These are phyloP conservation scores for Stratiomys singularior DNA, from an alignment of 2,888 invertebrate species.

Conservation along the genomic window DNA sequence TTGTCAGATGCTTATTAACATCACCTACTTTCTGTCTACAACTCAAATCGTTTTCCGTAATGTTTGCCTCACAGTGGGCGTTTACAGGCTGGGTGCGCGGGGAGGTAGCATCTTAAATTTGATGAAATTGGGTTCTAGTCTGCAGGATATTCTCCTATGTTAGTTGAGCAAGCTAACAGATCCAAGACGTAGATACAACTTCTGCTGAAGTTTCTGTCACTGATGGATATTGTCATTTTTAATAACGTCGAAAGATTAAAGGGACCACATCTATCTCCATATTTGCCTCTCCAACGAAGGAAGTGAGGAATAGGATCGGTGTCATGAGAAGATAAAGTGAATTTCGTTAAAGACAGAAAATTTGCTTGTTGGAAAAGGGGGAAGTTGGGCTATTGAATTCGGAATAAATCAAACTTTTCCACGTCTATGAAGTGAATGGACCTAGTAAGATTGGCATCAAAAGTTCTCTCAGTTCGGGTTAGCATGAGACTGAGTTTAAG, in stretches of 20 bases:
- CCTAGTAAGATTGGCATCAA: no score
- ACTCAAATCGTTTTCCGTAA: slow-evolving; percentile 12
- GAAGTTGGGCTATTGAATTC: not conserved
- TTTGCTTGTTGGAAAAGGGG: not conserved
- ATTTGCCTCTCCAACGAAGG: not conserved
- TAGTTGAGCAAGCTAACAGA: not conserved
- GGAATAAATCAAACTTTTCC: not conserved
- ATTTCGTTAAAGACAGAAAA: not conserved
- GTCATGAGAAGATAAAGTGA: slow-evolving; percentile 16
- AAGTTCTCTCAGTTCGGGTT: no score
- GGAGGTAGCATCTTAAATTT: slow-evolving; percentile 15
- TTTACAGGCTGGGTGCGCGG: no score
- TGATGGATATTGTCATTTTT: slow-evolving; percentile 39
- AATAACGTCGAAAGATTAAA: slow-evolving; percentile 33
- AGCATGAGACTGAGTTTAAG: no score
- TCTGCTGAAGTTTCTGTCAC: slow-evolving; percentile 25
- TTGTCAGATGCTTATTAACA: slow-evolving; percentile 26
- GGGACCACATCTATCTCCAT: slow-evolving; percentile 21
- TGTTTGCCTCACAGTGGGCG: not conserved
- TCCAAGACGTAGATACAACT: not conserved
- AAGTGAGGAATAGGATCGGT: slow-evolving; percentile 20
- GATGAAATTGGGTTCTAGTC: slow-evolving; percentile 22
- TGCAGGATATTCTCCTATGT: slow-evolving; percentile 23
- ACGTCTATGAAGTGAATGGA: not conserved
- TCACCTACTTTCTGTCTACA: slow-evolving; percentile 24